Evolutionary conservation across 1,140 invertebrate species (phyloP).

Genomic region (Odontomachus brunneus): DNA sequence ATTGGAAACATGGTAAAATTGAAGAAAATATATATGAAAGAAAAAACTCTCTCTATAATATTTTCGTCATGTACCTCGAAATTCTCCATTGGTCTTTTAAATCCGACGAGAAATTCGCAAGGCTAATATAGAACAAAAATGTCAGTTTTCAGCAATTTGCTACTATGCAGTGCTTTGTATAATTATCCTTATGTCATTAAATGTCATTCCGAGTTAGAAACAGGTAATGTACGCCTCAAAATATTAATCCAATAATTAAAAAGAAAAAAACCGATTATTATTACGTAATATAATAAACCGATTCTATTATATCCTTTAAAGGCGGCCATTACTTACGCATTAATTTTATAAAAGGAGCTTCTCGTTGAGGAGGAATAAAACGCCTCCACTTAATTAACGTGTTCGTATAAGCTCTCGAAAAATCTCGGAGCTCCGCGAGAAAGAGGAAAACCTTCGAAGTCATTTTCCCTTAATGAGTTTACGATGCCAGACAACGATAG

Average conservation of each 20-base stretch:
- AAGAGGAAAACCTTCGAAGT: constrained; percentile 10
- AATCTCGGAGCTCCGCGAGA: constrained; percentile 16
- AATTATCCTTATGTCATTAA: no score
- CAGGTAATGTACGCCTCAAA: no score
- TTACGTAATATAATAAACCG: background rate
- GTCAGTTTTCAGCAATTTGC: no score
- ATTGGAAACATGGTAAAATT: no score
- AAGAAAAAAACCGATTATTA: background rate
- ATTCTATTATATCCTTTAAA: constrained; percentile 8
- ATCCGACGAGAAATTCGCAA: no score
- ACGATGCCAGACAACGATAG: constrained; percentile 42
- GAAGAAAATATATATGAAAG: no score
- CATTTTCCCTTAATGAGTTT: constrained; percentile 51
- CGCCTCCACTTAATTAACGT: constrained; percentile 29
- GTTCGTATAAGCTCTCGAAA: constrained; percentile 40
- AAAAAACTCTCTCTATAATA: no score
- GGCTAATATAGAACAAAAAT: no score
- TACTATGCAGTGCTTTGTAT: no score
- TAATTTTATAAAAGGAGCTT: constrained; percentile 38
- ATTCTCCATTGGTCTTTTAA: no score
- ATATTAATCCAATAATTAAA: background rate
- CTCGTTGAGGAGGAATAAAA: constrained; percentile 26
- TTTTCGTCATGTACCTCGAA: no score
- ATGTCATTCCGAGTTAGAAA: no score
- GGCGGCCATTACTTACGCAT: constrained; percentile 24